A percentile compares a stretch with the other conserved stretches of the same genome.
phyloP scores from a whole-genome alignment of 2,888 invertebrate species.

The Drosophila prostipennis region DNA sequence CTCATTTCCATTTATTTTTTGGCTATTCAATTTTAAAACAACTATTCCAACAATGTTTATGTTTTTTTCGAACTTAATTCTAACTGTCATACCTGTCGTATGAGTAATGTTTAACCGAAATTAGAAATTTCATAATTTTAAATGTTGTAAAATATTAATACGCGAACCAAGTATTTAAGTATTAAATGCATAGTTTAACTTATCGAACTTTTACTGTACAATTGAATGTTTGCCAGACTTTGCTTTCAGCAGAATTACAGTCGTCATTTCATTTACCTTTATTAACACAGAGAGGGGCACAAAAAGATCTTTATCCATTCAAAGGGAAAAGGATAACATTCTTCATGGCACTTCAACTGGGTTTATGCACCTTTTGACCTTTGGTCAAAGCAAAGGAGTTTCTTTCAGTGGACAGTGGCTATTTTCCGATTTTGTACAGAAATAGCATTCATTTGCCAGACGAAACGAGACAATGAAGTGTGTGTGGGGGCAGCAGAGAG shows the following conservation, averaged over 20 bases:
- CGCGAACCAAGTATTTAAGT: too few species aligned
- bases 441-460: conserved; percentile 24
- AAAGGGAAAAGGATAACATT: conserved; percentile 8
- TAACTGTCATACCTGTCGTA: too few species aligned
- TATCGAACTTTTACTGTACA: conserved; percentile 6
- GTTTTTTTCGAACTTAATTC: too few species aligned
- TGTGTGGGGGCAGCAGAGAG: background rate
- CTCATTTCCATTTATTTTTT: too few species aligned
- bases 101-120: too few species aligned
- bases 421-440: conserved; percentile 16
- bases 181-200: background rate
- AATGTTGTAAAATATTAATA: background rate
- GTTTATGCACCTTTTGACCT: conserved; percentile 9
- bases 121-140: too few species aligned
- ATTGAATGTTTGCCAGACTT: conserved; percentile 3
- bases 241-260: conserved; percentile 28
- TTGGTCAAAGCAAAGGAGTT: conserved; percentile 5
- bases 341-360: background rate
- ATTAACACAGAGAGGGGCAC: conserved; percentile 20
- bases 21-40: too few species aligned
- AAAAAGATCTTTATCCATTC: conserved; percentile 36
- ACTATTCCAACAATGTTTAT: too few species aligned
- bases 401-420: conserved; percentile 28
- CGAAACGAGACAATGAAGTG: conserved; percentile 3
- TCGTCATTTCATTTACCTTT: conserved; percentile 35